Conservation (phyloP, 23 tunicate species). For the Trididemnum clinides region DNA sequence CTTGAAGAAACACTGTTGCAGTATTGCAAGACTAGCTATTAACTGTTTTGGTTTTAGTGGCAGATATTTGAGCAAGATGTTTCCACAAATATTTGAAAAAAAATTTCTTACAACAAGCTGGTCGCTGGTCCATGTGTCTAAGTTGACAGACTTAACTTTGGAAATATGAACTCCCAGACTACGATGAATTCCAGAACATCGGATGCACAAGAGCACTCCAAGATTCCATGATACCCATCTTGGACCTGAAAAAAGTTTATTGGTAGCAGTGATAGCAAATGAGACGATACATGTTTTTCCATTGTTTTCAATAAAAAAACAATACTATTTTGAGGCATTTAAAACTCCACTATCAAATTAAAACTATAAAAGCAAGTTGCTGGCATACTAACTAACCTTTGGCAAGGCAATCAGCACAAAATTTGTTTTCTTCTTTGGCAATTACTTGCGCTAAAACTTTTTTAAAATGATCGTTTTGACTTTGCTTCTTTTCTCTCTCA, state of each 20-base stretch:
- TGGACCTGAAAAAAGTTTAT: constrained; percentile 79
- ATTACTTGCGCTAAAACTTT: constrained; percentile 75
- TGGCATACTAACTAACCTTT: constrained; percentile 78
- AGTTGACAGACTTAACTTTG: constrained; percentile 90
- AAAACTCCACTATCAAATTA: no score
- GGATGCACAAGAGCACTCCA: constrained; percentile 88
- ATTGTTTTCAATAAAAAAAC: no score
- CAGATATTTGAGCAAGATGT: no score
- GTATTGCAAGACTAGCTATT: no score
- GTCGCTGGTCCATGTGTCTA: constrained; percentile 97
- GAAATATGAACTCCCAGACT: constrained; percentile 98
- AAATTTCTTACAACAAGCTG: constrained; percentile 88
- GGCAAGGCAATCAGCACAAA: constrained; percentile 95
- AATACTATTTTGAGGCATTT: no score
- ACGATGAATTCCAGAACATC: constrained; percentile 99
- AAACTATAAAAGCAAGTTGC: no score
- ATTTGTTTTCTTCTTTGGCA: constrained; percentile 93
- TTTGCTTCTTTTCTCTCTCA: constrained; percentile 38
- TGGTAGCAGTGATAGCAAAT: no score
- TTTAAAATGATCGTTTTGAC: constrained; percentile 84
- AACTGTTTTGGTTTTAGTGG: no score
- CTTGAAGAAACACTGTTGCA: no score
- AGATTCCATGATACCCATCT: constrained; percentile 99
- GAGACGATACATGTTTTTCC: no score
- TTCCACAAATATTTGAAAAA: no score